Percentiles rank a stretch among this genome's conserved stretches.
Evolutionary conservation across 2,113 vertebrate genomes (phyloP).

Genomic region (Alethe castanea): DNA sequence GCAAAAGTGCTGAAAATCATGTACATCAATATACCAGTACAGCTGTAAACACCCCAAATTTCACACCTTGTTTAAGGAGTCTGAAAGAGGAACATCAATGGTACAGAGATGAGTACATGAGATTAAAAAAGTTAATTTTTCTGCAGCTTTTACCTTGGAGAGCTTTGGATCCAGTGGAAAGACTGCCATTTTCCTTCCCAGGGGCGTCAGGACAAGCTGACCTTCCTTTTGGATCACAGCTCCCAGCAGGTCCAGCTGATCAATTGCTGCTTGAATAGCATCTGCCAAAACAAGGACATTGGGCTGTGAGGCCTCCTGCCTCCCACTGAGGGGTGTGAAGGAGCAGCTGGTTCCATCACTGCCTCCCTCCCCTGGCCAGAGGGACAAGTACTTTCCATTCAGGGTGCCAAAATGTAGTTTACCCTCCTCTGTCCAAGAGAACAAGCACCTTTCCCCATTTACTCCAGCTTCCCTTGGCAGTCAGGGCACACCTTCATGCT

Average conservation of each 20-base stretch:
- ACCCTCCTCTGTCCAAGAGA: neutral
- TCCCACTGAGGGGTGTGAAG: neutral
- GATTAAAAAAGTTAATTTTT: neutral
- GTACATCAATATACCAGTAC: neutral
- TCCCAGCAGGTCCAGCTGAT: conserved; percentile 88
- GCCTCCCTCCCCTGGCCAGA: neutral
- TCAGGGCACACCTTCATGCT: neutral
- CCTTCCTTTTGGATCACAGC: conserved; percentile 84
- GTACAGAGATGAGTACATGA: neutral
- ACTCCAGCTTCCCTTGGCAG: neutral
- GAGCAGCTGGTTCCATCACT: neutral
- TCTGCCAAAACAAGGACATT: conserved; percentile 69
- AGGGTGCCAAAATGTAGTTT: neutral
- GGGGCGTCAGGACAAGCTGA: conserved; percentile 80
- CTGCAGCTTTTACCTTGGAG: conserved; percentile 82
- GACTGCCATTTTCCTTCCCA: conserved; percentile 94
- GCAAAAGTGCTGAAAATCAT: neutral
- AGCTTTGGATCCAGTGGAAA: conserved; percentile 94
- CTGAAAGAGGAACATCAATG: neutral
- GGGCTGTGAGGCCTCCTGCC: neutral
- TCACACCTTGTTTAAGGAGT: neutral
- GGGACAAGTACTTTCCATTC: neutral
- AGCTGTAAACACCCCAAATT: neutral
- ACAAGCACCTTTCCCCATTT: neutral
- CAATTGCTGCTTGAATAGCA: conserved; percentile 83